phyloP scores from a whole-genome alignment of 2,888 invertebrate species.

The Notodonta dromedarius region DNA sequence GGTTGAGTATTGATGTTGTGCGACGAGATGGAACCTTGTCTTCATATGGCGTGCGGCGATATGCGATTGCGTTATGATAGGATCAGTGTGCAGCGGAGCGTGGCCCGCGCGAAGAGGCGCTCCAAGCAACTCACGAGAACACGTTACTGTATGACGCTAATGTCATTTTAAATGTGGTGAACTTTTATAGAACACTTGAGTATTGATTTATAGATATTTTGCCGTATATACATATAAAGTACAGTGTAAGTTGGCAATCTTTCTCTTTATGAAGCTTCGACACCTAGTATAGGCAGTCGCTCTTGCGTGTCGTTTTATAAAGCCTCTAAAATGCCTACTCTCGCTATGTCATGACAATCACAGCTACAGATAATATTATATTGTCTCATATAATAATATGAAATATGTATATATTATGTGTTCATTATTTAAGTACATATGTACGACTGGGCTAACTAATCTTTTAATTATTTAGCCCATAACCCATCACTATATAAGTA shows the following conservation, averaged over 20 bases:
- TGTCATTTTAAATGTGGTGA: constrained; percentile 65
- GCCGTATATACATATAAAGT: constrained; percentile 10
- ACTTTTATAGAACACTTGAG: constrained; percentile 54
- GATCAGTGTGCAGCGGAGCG: constrained; percentile 79
- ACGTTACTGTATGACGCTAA: constrained; percentile 70
- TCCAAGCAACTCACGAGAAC: constrained; percentile 53
- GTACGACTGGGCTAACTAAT: no score
- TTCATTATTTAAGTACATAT: no score
- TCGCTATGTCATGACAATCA: no score
- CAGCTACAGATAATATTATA: no score
- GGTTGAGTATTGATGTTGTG: constrained; percentile 43
- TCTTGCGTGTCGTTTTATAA: no score
- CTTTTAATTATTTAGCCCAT: no score
- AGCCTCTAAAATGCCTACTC: no score
- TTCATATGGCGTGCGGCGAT: constrained; percentile 47
- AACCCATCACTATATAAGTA: no score
- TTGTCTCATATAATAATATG: no score
- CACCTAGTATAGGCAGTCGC: no score
- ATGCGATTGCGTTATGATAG: constrained; percentile 83
- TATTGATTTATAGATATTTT: constrained; percentile 16
- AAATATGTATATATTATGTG: no score
- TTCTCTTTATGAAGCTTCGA: no score
- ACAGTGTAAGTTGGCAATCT: neutral
- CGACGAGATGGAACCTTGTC: constrained; percentile 51
- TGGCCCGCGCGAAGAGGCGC: constrained; percentile 58